These are phyloP conservation scores for Apis florea DNA, from an alignment of 1,140 invertebrate genomes.

Conservation along the genomic window DNA sequence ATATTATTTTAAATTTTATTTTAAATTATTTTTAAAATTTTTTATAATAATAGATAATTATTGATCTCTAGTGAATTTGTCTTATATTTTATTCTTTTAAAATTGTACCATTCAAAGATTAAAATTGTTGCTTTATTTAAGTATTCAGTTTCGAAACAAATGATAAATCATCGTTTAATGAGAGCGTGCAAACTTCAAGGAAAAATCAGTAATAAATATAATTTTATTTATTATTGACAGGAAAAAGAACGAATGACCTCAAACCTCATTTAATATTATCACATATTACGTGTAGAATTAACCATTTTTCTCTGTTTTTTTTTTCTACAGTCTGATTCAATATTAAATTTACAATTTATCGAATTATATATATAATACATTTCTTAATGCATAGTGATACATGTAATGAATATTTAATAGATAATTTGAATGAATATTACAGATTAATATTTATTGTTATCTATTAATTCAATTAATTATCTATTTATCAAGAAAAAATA, in stretches of 20 bases:
- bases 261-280: background rate
- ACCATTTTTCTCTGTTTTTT: background rate
- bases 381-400: rapidly evolving
- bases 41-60: background rate
- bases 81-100: background rate
- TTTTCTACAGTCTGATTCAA: too few relatives aligned
- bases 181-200: background rate
- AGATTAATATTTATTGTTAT: background rate
- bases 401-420: too few relatives aligned
- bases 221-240: background rate
- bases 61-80: background rate
- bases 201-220: background rate
- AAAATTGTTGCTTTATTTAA: background rate
- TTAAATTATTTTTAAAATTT: background rate
- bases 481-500: background rate
- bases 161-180: background rate
- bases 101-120: background rate
- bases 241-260: background rate
- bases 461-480: background rate
- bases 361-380: background rate
- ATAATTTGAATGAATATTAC: too few relatives aligned
- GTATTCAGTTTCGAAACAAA: background rate
- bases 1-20: too few relatives aligned
- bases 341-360: background rate
- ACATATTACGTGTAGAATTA: background rate